Base-by-base conservation (phyloP, 2,888 invertebrate species). In the Diachrysia chrysitis region DNA sequence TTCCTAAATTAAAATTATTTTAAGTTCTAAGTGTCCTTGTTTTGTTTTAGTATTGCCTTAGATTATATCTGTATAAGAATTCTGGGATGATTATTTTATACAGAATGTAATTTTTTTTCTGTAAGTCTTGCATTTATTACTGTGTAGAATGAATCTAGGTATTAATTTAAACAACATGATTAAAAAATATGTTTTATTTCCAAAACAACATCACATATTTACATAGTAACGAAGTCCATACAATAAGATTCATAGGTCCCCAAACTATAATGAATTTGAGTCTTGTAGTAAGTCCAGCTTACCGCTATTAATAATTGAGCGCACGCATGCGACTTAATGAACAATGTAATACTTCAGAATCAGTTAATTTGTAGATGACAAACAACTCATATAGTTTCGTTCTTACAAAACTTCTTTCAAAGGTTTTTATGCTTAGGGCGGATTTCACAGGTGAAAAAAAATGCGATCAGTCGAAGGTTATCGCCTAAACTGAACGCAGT, bases 1-100 rank as follows among this genome's bases (percentile, higher is more conserved):
- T 71, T 76, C 64, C 48, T 66, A 64, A 78, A 83, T 81, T 74
- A 80, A 71, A 78, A 62, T 63, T 74, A 69, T 80, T 51, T 70
- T 71, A 66, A 81, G 79, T 81, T 74, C n/a, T 6, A 23, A 29
- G 19, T 1, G 12, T 25, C 0, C 61, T 78, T n/a, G n/a, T n/a
- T 67, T 74, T 63, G 71, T 71, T 76, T 71, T 21, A n/a, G 14
- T 16, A 21, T 51, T 17, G 10, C 19, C 17, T 9, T 19, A 14
- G 12, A 37, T 37, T 7, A 29, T 25, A 2, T 25, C 6, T 25
- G 2, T 25, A 6, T 25, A 25, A 25, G 25, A 7, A 29, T 29
- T n/a, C n/a, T n/a, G n/a, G n/a, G n/a, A n/a, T n/a, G n/a, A n/a
- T n/a, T n/a, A n/a, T n/a, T n/a, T n/a, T n/a, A n/a, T n/a, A n/a